A percentile compares a stretch with the other conserved stretches of the same genome.
Conservation (phyloP, 2,888 invertebrate species). For the Oscheius onirici region DNA sequence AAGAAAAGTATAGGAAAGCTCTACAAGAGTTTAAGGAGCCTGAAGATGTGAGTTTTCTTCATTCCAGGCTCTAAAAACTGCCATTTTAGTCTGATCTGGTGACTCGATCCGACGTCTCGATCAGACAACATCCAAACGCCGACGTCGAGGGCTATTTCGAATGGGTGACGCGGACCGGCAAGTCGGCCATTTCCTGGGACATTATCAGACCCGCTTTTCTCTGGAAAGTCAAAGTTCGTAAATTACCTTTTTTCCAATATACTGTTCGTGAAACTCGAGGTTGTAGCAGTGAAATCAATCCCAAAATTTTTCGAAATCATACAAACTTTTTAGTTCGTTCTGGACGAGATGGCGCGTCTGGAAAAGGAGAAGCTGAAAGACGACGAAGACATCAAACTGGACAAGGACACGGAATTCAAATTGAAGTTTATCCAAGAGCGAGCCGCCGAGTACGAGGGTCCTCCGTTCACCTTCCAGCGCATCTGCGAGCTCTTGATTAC, state of each 20-base stretch:
- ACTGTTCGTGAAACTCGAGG: no score
- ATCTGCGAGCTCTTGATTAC: constrained; percentile 90
- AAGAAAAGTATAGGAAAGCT: constrained; percentile 24
- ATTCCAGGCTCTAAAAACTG: not conserved
- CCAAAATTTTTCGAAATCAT: no score
- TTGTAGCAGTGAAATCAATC: no score
- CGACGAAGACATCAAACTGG: constrained; percentile 2
- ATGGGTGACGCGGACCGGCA: constrained; percentile 43
- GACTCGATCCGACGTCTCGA: constrained; percentile 11
- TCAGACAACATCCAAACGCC: constrained; percentile 35
- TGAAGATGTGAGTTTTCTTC: constrained; percentile 2
- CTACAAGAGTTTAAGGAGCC: constrained; percentile 27
- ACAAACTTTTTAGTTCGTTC: constrained; percentile 46
- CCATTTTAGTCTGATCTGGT: not conserved
- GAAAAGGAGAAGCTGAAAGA: constrained; percentile 33
- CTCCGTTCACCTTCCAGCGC: constrained; percentile 64
- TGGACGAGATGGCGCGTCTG: constrained; percentile 52
- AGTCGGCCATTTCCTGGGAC: constrained; percentile 49
- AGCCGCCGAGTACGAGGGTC: constrained; percentile 50
- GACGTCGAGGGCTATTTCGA: constrained; percentile 58
- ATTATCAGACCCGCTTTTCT: constrained; percentile 49
- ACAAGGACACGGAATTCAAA: constrained; percentile 13
- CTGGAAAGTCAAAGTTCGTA: constrained; percentile 59
- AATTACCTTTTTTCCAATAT: not conserved
- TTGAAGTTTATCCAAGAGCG: constrained; percentile 42